phyloP scores from a whole-genome alignment of 2,888 invertebrate genomes.

The Notodonta dromedarius region DNA sequence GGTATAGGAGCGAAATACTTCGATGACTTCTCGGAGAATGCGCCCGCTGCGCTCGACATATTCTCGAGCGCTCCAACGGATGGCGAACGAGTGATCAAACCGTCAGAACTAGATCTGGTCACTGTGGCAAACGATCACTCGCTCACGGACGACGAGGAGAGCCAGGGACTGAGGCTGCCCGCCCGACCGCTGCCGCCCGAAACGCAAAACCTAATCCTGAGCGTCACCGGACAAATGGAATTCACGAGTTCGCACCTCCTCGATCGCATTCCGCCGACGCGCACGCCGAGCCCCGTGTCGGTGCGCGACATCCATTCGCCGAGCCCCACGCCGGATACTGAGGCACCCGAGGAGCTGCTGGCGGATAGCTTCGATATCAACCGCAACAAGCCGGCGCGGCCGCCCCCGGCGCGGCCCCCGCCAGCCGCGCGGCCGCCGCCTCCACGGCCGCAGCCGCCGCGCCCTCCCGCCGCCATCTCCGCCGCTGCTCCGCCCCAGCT shows the following conservation, averaged over 20 bases:
- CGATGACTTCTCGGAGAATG: constrained; percentile 47
- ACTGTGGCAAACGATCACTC: constrained; percentile 56
- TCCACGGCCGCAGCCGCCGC: constrained; percentile 76
- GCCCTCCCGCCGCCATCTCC: constrained; percentile 76
- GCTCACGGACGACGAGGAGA: constrained; percentile 45
- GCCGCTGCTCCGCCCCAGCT: constrained; percentile 63
- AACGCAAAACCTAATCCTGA: constrained; percentile 93
- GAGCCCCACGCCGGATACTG: constrained; percentile 90
- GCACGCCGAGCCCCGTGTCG: constrained; percentile 94
- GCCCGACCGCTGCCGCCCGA: constrained; percentile 88
- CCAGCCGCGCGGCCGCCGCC: constrained; percentile 65
- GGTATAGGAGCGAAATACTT: constrained; percentile 66
- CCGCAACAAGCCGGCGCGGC: constrained; percentile 63
- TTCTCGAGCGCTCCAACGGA: constrained; percentile 49
- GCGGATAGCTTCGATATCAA: constrained; percentile 67
- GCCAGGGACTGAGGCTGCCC: constrained; percentile 63
- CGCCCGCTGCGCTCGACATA: constrained; percentile 38
- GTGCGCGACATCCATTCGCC: constrained; percentile 93
- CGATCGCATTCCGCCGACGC: constrained; percentile 92
- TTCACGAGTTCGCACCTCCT: constrained; percentile 93
- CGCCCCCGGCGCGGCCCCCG: constrained; percentile 60
- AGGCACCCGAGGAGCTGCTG: constrained; percentile 42
- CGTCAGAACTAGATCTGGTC: constrained; percentile 70
- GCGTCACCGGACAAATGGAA: constrained; percentile 95
- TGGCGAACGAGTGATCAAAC: constrained; percentile 57